These are phyloP conservation scores for Tachycineta bicolor DNA, from an alignment of 2,113 vertebrate species.

Conservation along the genomic window DNA sequence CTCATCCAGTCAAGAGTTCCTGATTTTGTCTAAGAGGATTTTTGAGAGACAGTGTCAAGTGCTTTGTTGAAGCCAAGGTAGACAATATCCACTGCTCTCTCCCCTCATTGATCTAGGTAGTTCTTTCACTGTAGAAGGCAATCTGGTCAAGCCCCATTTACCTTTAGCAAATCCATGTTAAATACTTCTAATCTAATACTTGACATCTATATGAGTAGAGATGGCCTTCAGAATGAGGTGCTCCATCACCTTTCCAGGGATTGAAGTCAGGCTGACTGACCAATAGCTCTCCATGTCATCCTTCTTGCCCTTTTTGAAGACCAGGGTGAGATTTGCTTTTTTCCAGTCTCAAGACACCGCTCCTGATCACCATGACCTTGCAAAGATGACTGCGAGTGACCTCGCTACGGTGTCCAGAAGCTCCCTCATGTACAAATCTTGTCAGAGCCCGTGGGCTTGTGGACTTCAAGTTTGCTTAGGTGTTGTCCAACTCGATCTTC, in stretches of 20 bases:
- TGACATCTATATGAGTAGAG: background rate
- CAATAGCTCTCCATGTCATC: fast-evolving
- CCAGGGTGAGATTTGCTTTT: background rate
- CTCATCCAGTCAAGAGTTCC: background rate
- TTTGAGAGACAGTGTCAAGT: background rate
- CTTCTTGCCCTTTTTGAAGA: background rate
- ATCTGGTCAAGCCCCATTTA: background rate
- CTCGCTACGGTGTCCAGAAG: fast-evolving
- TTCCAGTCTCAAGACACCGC: background rate
- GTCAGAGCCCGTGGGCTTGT: background rate
- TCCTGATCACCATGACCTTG: fast-evolving
- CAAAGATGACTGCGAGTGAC: background rate
- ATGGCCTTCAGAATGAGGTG: background rate
- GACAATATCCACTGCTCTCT: background rate
- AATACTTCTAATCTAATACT: background rate
- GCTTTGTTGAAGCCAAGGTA: background rate
- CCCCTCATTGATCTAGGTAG: background rate
- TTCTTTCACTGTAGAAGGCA: background rate
- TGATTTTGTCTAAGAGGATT: background rate
- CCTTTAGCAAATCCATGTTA: background rate
- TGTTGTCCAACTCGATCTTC: background rate
- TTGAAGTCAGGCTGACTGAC: background rate
- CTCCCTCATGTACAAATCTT: background rate
- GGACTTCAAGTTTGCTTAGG: background rate
- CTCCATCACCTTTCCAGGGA: background rate